These are phyloP conservation scores for Allophyes oxyacanthae DNA, from an alignment of 2,888 invertebrate genomes.

Conservation along the genomic window DNA sequence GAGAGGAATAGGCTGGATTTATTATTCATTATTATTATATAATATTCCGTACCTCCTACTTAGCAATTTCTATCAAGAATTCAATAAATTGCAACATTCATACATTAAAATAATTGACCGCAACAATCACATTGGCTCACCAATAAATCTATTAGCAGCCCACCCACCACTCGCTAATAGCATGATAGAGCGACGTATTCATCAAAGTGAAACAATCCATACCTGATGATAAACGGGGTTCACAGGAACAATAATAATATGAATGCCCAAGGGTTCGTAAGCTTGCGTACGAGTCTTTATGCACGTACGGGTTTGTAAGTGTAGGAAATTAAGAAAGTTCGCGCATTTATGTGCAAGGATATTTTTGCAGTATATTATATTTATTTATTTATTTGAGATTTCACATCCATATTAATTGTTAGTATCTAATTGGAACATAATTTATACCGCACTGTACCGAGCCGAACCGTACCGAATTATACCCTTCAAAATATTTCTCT, in stretches of 20 bases:
- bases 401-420: no score
- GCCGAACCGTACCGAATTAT: no score
- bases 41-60: no score
- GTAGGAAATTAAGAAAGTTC: conserved; percentile 44
- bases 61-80: not conserved
- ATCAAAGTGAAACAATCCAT: conserved; percentile 58
- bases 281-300: conserved; percentile 41
- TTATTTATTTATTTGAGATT: not conserved
- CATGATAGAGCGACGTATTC: conserved; percentile 56
- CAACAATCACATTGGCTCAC: conserved; percentile 23
- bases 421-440: no score
- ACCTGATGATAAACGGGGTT: conserved; percentile 62
- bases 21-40: no score
- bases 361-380: no score
- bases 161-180: conserved; percentile 48
- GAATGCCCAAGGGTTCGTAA: conserved; percentile 53
- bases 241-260: conserved; percentile 36
- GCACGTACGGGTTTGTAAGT: conserved; percentile 50
- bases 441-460: no score
- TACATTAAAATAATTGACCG: conserved; percentile 50
- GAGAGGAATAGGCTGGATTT: no score
- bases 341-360: not conserved
- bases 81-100: conserved; percentile 22
- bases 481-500: no score
- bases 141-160: conserved; percentile 53